Percentiles rank a stretch among this genome's conserved stretches.
phyloP scores from a whole-genome alignment of 1,140 invertebrate genomes.

The Temnothorax longispinosus region DNA sequence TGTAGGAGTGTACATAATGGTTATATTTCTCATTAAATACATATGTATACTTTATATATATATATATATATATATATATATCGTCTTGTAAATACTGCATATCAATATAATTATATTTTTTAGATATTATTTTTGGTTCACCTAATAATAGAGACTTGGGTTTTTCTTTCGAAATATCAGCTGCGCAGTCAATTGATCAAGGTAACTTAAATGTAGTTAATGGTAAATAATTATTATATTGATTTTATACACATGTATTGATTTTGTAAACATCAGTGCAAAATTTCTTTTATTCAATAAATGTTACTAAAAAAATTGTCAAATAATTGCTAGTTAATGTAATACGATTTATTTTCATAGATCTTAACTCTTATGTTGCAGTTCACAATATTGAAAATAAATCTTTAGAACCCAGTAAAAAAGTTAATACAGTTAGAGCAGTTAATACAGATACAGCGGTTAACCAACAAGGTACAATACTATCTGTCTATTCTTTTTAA shows the following conservation, averaged over 20 bases:
- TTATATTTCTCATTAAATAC: neutral
- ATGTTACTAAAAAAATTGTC: too few species aligned
- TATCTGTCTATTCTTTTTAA: neutral
- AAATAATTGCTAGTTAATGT: neutral
- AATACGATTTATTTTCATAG: neutral
- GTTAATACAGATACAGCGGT: neutral
- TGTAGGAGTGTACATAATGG: neutral
- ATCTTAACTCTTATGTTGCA: too few species aligned
- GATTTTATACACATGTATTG: too few species aligned
- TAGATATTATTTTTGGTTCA: neutral
- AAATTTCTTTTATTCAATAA: too few species aligned
- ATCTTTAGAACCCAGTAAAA: neutral
- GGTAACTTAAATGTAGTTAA: too few species aligned
- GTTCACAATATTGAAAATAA: too few species aligned
- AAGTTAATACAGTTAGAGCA: neutral
- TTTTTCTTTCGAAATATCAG: neutral
- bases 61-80: too few species aligned
- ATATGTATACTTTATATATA: neutral
- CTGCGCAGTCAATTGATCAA: neutral
- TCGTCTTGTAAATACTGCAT: too few species aligned
- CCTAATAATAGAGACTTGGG: neutral
- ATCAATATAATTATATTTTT: neutral
- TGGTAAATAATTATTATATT: too few species aligned
- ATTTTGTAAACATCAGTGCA: too few species aligned
- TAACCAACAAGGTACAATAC: neutral